phyloP scores from a whole-genome alignment of 2,113 vertebrate species.

The Podarcis raffonei region DNA sequence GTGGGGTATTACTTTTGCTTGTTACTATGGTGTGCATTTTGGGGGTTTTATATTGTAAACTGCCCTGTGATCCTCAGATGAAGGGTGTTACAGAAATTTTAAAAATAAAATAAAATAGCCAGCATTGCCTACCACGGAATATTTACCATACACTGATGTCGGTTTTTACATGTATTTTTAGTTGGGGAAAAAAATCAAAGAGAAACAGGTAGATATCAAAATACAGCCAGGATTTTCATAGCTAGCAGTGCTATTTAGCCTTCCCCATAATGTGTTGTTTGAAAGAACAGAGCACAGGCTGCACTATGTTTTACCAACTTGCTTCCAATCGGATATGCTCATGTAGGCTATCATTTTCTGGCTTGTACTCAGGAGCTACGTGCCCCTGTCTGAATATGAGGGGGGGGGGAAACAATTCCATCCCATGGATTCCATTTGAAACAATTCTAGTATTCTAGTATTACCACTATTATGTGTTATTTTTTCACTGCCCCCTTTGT shows the following conservation, averaged over 20 bases:
- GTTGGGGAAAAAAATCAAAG: background rate
- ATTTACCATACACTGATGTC: background rate
- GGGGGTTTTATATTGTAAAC: no score
- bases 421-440: constrained; percentile 50
- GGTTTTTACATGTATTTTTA: background rate
- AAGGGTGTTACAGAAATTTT: no score
- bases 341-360: constrained; percentile 23
- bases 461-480: no score
- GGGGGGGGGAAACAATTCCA: constrained; percentile 46
- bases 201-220: background rate
- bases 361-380: constrained; percentile 30
- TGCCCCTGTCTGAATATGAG: constrained; percentile 48
- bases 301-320: constrained; percentile 22
- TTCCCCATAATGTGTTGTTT: background rate
- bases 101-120: no score
- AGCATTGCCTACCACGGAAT: background rate
- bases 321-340: constrained; percentile 5
- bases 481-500: background rate
- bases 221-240: background rate
- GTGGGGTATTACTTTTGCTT: no score
- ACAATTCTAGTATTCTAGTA: constrained; percentile 42
- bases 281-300: constrained; percentile 3
- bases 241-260: background rate
- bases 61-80: no score
- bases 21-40: no score